Evolutionary conservation across 1,140 invertebrate species (phyloP), one percentile per base, ranked within the genome.

Genomic region (Megalonaias nervosa): DNA sequence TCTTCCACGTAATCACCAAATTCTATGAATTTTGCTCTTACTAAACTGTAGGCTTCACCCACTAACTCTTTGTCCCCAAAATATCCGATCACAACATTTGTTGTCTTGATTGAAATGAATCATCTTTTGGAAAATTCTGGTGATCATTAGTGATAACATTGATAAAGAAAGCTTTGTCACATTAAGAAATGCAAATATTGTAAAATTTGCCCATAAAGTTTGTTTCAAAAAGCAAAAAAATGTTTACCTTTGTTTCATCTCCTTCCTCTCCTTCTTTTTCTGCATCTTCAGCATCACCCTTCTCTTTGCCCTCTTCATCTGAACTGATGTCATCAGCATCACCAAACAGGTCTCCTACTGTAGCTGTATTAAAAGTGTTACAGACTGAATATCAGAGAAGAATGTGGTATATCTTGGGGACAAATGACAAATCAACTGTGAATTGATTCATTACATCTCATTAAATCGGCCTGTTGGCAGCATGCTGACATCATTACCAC

Each of bases 281-380:
- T 48, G 74, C 79, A 2, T 84, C 85, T 21, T 77, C 79, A 67
- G 79, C 77, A 86, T 85, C 84, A 88, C 69, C 75, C 89, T 75
- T 83, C 91, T 80, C 83, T 31, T 73, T 77, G 19, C 82, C 82
- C n/a, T 87, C 84, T 67, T 86, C 84, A 74, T 85, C 90, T 21
- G 91, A 91, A 89, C 96, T 97, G 23, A 98, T 97, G 87, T 98
- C 97, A 84, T 95, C 96, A 48, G 96, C 96, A 91, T 97, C 97
- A 61, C 97, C 97, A 91, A 98, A 98, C 31, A 99, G 92, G 61
- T 96, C 96, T 78, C 83, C 86, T n/a, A 87, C 82, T 59, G 86
- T 88, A n/a, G 87, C 87, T 89, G 75, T 23, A 82, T 74, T 19
- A 68, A 64, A 67, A 71, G 11, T 60, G 69, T 31, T 15, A 26